Evolutionary conservation across 2,888 invertebrate genomes (phyloP).

Genomic region (Noctua comes): DNA sequence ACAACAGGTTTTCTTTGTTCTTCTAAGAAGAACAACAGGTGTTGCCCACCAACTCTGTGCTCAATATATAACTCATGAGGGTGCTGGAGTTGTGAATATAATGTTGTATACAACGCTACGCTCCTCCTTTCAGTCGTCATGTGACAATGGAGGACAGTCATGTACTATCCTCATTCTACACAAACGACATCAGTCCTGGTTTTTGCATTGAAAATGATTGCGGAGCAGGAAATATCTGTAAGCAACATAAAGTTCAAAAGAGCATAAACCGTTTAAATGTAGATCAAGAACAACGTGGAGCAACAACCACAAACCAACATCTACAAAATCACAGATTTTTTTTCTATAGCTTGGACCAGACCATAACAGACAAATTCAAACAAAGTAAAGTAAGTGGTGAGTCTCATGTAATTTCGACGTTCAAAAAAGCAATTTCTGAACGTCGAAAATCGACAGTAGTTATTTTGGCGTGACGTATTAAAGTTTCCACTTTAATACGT

Average conservation of each 20-base stretch:
- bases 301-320: neutral
- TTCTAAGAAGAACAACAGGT: neutral
- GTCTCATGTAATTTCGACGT: too few species aligned
- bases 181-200: neutral
- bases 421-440: too few species aligned
- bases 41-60: neutral
- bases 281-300: neutral
- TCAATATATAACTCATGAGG: neutral
- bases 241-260: neutral
- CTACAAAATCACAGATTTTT: too few species aligned
- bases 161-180: neutral
- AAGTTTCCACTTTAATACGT: too few species aligned
- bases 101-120: neutral
- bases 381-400: too few species aligned
- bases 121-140: neutral
- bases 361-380: too few species aligned
- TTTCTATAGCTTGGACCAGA: too few species aligned
- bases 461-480: too few species aligned
- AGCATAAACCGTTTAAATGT: neutral
- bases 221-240: neutral
- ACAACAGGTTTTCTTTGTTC: neutral
- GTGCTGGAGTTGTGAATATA: neutral
- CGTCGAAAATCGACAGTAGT: too few species aligned
- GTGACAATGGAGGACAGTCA: neutral
- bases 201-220: neutral